Evolutionary conservation across 2,113 vertebrate species (phyloP).

Genomic region (Myxocyprinus asiaticus): DNA sequence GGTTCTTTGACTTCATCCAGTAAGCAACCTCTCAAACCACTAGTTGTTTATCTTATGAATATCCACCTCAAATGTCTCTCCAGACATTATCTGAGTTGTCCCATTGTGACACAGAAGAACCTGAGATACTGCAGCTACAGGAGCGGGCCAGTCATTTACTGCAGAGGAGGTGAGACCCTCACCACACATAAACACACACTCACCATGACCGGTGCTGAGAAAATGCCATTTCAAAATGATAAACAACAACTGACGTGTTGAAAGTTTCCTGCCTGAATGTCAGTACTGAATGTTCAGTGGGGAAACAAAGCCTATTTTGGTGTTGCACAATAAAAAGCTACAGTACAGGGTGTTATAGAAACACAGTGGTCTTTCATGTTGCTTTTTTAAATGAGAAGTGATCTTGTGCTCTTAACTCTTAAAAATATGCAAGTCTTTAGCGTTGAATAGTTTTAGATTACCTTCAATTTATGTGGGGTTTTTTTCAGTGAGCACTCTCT

Average conservation of each 20-base stretch:
- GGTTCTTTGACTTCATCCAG: too few species aligned
- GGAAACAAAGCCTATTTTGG: neutral
- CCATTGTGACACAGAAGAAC: conserved; percentile 68
- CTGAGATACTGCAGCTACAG: conserved; percentile 79
- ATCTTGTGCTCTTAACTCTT: too few species aligned
- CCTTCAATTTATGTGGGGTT: neutral
- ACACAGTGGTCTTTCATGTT: too few species aligned
- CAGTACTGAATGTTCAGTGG: conserved; percentile 24
- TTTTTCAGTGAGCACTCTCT: conserved; percentile 67
- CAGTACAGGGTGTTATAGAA: too few species aligned
- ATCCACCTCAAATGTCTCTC: neutral
- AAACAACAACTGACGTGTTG: neutral
- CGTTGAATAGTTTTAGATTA: too few species aligned
- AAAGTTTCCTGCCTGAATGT: neutral
- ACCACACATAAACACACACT: neutral
- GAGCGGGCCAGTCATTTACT: conserved; percentile 77
- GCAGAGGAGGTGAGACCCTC: conserved; percentile 72
- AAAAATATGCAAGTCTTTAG: too few species aligned
- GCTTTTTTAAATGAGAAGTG: too few species aligned
- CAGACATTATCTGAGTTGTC: conserved; percentile 70
- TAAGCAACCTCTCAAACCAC: too few species aligned
- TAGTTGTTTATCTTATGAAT: too few species aligned
- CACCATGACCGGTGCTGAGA: too few species aligned
- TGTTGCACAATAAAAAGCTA: too few species aligned
- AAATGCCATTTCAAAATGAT: neutral